phyloP scores from a whole-genome alignment of 2,113 vertebrate genomes.

The Narcine bancroftii region DNA sequence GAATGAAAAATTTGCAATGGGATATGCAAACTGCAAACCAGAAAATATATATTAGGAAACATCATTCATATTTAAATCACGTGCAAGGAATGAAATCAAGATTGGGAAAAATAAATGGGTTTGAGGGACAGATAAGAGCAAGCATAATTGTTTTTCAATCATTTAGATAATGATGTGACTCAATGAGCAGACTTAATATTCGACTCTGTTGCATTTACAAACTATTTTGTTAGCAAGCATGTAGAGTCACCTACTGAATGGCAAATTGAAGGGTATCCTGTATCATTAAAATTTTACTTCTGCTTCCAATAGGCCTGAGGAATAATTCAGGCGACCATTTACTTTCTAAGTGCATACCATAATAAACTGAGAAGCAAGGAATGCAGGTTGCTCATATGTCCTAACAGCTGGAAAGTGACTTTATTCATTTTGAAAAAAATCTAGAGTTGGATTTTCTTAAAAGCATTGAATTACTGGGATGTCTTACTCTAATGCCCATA shows the following conservation, averaged over 20 bases:
- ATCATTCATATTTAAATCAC: neutral
- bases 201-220: neutral
- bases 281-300: neutral
- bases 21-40: neutral
- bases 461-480: neutral
- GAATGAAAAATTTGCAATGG: neutral
- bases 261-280: neutral
- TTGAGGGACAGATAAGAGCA: neutral
- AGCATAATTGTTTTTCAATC: neutral
- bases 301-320: neutral
- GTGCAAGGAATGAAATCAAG: neutral
- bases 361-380: neutral
- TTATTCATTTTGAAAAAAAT: neutral
- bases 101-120: neutral
- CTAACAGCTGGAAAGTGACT: neutral
- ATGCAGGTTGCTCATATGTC: neutral
- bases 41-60: neutral
- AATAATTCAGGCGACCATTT: neutral
- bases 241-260: neutral
- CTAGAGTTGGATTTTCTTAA: neutral
- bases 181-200: neutral
- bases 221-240: neutral
- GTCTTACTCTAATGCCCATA: neutral
- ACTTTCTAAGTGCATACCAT: neutral
- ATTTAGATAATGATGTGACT: neutral